These are phyloP conservation scores for Drosophila meridionalis DNA, from an alignment of 2,888 invertebrate species.

Conservation along the genomic window DNA sequence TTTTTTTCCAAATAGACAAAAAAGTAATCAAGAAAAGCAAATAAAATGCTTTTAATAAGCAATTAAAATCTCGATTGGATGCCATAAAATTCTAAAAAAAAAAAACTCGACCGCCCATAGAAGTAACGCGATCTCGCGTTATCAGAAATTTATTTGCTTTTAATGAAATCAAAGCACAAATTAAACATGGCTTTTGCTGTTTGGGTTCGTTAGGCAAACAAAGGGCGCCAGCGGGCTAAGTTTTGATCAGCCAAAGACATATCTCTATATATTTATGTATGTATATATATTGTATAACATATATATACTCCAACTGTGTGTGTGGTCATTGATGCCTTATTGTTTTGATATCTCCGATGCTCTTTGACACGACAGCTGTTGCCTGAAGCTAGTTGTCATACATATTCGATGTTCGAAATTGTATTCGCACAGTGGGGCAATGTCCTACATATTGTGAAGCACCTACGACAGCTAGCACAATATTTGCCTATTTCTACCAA, in stretches of 20 bases:
- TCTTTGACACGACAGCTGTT: constrained; percentile 40
- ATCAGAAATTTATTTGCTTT: constrained; percentile 68
- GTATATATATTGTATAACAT: background rate
- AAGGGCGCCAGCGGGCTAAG: constrained; percentile 51
- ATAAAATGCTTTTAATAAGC: constrained; percentile 51
- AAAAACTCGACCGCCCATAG: constrained; percentile 8
- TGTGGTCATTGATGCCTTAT: constrained; percentile 41
- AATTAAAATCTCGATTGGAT: constrained; percentile 42
- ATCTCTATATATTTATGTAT: background rate
- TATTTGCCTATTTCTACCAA: constrained; percentile 9
- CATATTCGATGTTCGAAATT: constrained; percentile 24
- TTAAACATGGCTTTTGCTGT: constrained; percentile 41
- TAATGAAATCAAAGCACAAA: constrained; percentile 62
- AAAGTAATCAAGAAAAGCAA: constrained; percentile 32
- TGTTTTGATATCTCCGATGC: constrained; percentile 14
- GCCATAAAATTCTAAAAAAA: constrained; percentile 19
- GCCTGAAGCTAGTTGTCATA: constrained; percentile 42
- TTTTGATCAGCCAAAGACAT: constrained; percentile 26
- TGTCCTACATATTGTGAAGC: background rate
- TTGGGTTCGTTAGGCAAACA: constrained; percentile 55
- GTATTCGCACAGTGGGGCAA: constrained; percentile 23
- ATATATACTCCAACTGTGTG: background rate
- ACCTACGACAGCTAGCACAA: constrained; percentile 18
- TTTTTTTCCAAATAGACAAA: background rate
- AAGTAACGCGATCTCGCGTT: constrained; percentile 62